Conservation (phyloP, 2,888 invertebrate species). For the Megamerina dolium region DNA sequence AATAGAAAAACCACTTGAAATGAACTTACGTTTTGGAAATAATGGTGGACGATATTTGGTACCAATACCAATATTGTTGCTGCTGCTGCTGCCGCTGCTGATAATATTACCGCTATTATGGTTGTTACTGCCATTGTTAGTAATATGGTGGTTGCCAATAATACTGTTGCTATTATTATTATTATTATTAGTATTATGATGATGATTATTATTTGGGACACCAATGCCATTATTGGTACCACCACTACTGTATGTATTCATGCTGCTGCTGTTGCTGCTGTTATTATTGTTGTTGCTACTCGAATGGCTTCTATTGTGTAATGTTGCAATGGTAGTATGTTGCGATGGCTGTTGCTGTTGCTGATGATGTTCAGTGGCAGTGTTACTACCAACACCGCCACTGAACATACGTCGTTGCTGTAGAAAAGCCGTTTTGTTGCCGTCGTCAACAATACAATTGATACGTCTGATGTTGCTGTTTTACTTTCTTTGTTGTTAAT, state of each 20-base stretch:
- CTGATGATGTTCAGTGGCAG: constrained; percentile 10
- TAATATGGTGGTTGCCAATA: constrained; percentile 6
- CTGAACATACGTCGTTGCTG: constrained; percentile 17
- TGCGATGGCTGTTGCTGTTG: constrained; percentile 17
- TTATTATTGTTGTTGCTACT: background rate
- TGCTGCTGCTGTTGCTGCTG: no score
- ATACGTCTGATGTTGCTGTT: background rate
- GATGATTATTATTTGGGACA: no score
- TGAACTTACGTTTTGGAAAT: constrained; percentile 36
- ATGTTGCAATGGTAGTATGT: no score
- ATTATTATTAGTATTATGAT: no score
- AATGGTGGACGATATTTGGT: constrained; percentile 30
- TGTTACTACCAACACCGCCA: constrained; percentile 12
- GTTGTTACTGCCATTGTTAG: constrained; percentile 5
- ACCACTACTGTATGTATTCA: background rate
- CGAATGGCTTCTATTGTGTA: background rate
- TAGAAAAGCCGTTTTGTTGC: constrained; percentile 20
- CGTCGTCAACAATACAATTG: background rate
- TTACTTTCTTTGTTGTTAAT: background rate
- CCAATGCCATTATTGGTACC: constrained; percentile 1
- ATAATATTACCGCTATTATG: constrained; percentile 4
- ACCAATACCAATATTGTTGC: constrained; percentile 11
- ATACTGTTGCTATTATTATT: background rate
- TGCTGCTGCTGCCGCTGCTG: constrained; percentile 3
- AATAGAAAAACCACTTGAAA: background rate